Conservation (phyloP, 1,140 invertebrate species). For the Adelges cooleyi region DNA sequence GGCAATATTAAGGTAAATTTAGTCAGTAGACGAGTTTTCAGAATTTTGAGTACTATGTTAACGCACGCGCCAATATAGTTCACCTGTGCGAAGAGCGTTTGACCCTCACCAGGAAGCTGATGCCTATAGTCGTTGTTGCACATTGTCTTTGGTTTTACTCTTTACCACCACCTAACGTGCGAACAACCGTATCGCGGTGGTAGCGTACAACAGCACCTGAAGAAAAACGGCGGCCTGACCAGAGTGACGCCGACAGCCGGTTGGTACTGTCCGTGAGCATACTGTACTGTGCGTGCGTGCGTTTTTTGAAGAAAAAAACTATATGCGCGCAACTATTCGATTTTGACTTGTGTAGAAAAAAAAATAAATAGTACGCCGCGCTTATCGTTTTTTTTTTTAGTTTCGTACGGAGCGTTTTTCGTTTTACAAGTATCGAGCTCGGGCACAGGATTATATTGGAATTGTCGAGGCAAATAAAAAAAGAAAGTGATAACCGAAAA, state of each 20-base stretch:
- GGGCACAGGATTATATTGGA: too few relatives aligned
- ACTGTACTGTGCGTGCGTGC: neutral
- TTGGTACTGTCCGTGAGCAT: constrained; percentile 6
- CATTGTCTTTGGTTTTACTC: neutral
- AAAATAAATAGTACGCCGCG: neutral
- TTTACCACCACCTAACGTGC: constrained; percentile 2
- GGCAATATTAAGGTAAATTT: too few relatives aligned
- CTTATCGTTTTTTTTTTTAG: neutral
- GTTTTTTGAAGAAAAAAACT: too few relatives aligned
- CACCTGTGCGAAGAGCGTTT: too few relatives aligned
- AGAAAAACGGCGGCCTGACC: neutral
- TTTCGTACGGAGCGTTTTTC: neutral
- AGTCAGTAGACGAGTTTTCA: too few relatives aligned
- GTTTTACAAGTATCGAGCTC: too few relatives aligned
- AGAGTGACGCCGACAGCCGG: constrained; percentile 15
- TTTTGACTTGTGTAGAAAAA: neutral
- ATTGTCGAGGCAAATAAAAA: too few relatives aligned
- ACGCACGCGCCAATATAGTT: too few relatives aligned
- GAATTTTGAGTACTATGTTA: too few relatives aligned
- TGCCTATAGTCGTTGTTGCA: neutral
- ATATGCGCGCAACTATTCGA: neutral
- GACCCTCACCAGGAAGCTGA: neutral
- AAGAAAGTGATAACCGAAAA: too few relatives aligned
- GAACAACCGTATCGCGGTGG: neutral
- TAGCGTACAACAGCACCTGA: neutral